Conservation (phyloP, 1,140 invertebrate species). For the Phortica variegata region DNA sequence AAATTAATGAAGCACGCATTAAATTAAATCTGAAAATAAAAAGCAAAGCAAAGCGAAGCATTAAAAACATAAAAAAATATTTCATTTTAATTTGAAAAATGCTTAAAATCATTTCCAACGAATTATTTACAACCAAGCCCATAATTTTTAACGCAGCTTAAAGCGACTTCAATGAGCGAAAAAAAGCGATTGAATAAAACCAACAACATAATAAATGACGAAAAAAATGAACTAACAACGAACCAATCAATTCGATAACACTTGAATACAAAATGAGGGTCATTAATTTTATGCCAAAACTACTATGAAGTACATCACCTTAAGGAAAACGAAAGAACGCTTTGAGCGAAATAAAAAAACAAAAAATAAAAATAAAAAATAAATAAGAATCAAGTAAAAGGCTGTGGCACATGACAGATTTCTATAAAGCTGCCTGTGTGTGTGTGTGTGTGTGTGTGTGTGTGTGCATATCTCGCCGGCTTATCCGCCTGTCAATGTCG, state of each 20-base stretch:
- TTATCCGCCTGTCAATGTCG: conserved; percentile 40
- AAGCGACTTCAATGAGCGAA: too few species aligned
- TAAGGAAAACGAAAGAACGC: too few species aligned
- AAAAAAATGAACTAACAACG: conserved; percentile 34
- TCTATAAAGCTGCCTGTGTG: conserved; percentile 6
- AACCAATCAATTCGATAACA: conserved; percentile 51
- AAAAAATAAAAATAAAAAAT: too few species aligned
- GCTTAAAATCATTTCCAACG: conserved; percentile 9
- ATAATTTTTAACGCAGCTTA: conserved; percentile 35
- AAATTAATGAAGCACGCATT: conserved; percentile 35
- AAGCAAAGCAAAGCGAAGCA: background rate
- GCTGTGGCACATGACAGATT: too few species aligned
- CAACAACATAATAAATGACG: too few species aligned
- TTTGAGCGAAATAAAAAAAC: too few species aligned
- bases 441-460: conserved; percentile 1
- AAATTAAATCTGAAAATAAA: conserved; percentile 15
- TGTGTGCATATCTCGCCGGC: conserved; percentile 13
- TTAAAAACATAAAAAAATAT: background rate
- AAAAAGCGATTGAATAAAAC: too few species aligned
- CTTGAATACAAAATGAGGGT: conserved; percentile 54
- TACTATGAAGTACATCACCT: too few species aligned
- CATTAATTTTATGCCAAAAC: conserved; percentile 54
- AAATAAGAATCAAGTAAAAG: too few species aligned
- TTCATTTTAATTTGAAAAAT: conserved; percentile 30
- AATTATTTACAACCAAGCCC: conserved; percentile 26